phyloP scores from a whole-genome alignment of 1,140 invertebrate genomes.

The Hesperophylax magnus region DNA sequence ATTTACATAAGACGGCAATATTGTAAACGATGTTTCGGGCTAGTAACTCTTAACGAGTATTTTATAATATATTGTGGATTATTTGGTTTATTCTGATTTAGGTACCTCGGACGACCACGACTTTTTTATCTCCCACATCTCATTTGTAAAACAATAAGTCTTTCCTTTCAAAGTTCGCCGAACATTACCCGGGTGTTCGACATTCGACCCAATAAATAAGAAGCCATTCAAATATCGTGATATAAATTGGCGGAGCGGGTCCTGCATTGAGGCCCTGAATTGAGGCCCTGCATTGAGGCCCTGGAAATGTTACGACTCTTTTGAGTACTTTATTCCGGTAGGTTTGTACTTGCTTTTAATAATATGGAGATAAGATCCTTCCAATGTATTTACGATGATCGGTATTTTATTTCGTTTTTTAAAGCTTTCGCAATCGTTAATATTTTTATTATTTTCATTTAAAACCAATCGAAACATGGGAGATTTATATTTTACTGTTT shows the following conservation, averaged over 20 bases:
- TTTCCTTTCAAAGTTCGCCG: too few species aligned
- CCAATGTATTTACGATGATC: background rate
- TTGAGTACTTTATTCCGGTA: slow-evolving; percentile 6
- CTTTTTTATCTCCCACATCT: slow-evolving; percentile 1
- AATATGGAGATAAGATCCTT: background rate
- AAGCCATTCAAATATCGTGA: slow-evolving; percentile 25
- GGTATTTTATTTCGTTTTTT: background rate
- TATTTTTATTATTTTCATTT: too few species aligned
- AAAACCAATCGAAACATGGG: too few species aligned
- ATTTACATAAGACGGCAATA: too few species aligned
- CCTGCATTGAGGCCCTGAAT: too few species aligned
- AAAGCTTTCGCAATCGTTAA: background rate
- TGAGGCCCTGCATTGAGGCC: too few species aligned
- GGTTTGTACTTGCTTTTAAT: too few species aligned
- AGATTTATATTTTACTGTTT: too few species aligned
- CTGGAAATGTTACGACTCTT: slow-evolving; percentile 1
- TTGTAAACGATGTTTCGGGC: too few species aligned
- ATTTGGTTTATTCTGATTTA: too few species aligned
- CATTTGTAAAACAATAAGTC: slow-evolving; percentile 1
- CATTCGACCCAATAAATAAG: slow-evolving; percentile 32
- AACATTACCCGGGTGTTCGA: slow-evolving; percentile 5
- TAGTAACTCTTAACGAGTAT: too few species aligned
- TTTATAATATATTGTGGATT: too few species aligned
- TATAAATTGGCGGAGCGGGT: background rate
- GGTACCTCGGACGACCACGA: background rate